A percentile compares a stretch with the other conserved stretches of the same genome.
Conservation (phyloP, 2,888 invertebrate species). For the Malthinus seriepunctatus region DNA sequence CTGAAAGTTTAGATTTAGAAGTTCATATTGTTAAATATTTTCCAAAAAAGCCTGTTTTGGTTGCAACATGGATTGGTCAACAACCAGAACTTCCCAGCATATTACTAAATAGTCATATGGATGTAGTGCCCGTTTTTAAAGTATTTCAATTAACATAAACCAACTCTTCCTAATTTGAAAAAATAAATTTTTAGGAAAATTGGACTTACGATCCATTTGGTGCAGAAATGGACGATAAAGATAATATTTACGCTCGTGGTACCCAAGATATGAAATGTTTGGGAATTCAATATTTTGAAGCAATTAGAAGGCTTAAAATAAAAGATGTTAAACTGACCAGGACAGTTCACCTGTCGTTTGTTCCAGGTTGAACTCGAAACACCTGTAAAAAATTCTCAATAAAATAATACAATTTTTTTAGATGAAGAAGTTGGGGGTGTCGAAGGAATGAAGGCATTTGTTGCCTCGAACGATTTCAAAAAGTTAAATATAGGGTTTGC, state of each 20-base stretch:
- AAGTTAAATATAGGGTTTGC: conserved; percentile 81
- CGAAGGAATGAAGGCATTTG: conserved; percentile 80
- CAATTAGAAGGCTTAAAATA: conserved; percentile 67
- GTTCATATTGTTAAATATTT: conserved; percentile 58
- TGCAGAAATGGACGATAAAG: conserved; percentile 80
- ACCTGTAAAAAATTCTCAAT: neutral
- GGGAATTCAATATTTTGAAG: conserved; percentile 78
- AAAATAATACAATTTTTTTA: conserved; percentile 44
- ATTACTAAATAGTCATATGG: conserved; percentile 89
- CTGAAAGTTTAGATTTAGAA: conserved; percentile 66
- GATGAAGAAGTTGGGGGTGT: conserved; percentile 89
- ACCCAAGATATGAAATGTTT: conserved; percentile 85
- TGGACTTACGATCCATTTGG: conserved; percentile 91
- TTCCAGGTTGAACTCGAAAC: conserved; percentile 61
- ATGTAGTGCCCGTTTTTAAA: conserved; percentile 88
- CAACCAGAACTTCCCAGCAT: conserved; percentile 69
- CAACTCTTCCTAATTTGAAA: neutral
- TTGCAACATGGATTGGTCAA: conserved; percentile 78
- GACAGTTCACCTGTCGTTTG: conserved; percentile 73
- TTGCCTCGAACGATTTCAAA: conserved; percentile 72
- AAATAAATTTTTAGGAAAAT: conserved; percentile 65
- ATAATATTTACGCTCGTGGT: conserved; percentile 82
- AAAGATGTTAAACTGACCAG: conserved; percentile 61
- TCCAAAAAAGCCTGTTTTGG: conserved; percentile 67
- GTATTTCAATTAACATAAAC: neutral